phyloP scores from a whole-genome alignment of 1,140 invertebrate genomes.

The Micrasema minimum region DNA sequence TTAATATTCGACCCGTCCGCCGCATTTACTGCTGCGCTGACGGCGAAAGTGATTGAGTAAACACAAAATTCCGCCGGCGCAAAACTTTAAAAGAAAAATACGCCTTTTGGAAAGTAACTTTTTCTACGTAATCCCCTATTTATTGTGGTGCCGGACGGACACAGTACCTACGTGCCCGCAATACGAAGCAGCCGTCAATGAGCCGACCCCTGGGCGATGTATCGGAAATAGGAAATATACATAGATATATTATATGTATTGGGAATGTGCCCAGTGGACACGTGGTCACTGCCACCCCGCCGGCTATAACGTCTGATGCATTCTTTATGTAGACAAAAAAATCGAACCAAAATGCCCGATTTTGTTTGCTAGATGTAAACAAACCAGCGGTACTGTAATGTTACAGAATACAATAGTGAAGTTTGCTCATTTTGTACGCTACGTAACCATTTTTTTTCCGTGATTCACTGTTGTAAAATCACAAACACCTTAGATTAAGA shows the following conservation, averaged over 20 bases:
- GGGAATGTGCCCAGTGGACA: background rate
- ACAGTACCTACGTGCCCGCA: slow-evolving; percentile 46
- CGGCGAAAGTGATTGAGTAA: slow-evolving; percentile 24
- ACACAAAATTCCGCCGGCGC: slow-evolving; percentile 11
- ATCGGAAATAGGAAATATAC: background rate
- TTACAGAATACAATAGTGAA: too few species aligned
- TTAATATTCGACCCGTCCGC: slow-evolving; percentile 21
- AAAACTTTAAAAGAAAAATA: slow-evolving; percentile 42
- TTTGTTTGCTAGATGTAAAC: slow-evolving; percentile 7
- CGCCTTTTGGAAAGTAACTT: slow-evolving; percentile 35
- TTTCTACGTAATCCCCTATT: slow-evolving; percentile 51
- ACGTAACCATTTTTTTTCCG: too few species aligned
- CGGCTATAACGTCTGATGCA: slow-evolving; percentile 43
- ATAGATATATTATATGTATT: background rate
- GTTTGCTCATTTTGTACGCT: too few species aligned
- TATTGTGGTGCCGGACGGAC: slow-evolving; percentile 48
- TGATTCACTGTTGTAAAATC: too few species aligned
- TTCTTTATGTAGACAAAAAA: slow-evolving; percentile 46
- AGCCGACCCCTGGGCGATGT: slow-evolving; percentile 5
- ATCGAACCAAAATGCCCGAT: slow-evolving; percentile 28
- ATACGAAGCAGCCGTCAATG: slow-evolving; percentile 21
- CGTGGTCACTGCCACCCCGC: slow-evolving; percentile 45
- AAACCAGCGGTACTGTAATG: too few species aligned
- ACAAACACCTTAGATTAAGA: too few species aligned
- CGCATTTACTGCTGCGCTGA: slow-evolving; percentile 26